Evolutionary conservation across 2,797 vertebrate species (phyloP), one percentile per base, ranked within the genome.

Genomic region (Cyclopterus lumpus): DNA sequence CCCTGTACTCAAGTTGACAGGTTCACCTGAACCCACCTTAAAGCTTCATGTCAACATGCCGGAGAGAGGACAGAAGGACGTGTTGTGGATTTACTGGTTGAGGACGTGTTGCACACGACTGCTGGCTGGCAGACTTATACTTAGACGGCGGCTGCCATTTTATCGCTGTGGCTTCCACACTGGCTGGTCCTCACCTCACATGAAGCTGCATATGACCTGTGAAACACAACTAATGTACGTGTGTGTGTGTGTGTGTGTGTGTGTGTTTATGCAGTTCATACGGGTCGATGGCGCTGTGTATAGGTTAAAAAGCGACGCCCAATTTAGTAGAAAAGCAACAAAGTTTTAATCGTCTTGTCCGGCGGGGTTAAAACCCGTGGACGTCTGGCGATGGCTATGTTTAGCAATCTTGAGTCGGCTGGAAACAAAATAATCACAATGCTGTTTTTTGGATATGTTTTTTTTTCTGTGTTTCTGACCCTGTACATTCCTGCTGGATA

Each of bases 401-500:
- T 92, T 91, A 89, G 89, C 73, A 20, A 51, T 66, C 60, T 84
- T 15, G 63, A 76, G 51, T 28, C 70, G 67, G 58, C 79, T 78
- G 65, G 80, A 92, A 79, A 30, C 76, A 59, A 91, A 93, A 92
- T 81, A 73, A 86, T 82, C 79, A 38, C 2, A 22, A 60, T 81
- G 80, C 88, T 88, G 79, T 89, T 91, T n/a, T 92, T 89, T 90
- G 87, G 90, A 88, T 53, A 28, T 82, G 54, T 82, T 88, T 86
- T 86, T 86, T 82, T 71, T 86, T 80, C 82, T 12, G 2, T 9
- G 75, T 90, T 86, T 90, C 91, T 92, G 91, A 92, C 85, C 0
- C 86, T 80, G 91, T 91, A 93, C 88, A 92, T 93, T 94, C 91
- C 90, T 80, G 78, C 71, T 9, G 90, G 85, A 94, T 89, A 91